Evolutionary conservation across 1,140 invertebrate genomes (phyloP), one percentile per base, ranked within the genome.

Genomic region (Octopus sinensis): DNA sequence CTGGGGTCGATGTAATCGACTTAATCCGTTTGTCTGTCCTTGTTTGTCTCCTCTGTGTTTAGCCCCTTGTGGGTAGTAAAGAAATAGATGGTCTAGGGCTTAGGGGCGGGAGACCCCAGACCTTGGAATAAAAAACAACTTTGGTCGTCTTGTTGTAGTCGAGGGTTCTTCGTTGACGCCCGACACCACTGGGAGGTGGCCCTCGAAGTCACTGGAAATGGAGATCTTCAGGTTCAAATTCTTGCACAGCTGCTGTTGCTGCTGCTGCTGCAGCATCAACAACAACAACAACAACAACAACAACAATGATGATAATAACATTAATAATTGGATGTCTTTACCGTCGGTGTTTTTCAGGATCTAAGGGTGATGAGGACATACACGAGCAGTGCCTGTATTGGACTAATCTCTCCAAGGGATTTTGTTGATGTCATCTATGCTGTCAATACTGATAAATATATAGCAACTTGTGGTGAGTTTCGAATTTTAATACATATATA

Each of bases 331-430:
- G 30, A 71, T 53, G 12, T 80, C 17, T 12, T 73, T 54, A 10
- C 51, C 12, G 23, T 54, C 43, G 10, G 13, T 53, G 62, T 30
- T n/a, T 23, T 13, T 17, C 83, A 87, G 81, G 84, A 86, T 78
- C 76, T 87, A 12, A 80, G 86, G 68, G 80, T 88, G 9, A 87
- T 87, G 78, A 56, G 85, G 75, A 84, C 84, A 1, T 85, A 83
- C 79, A 89, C 87, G 13, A 84, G 84, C 76, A 89, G 88, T 83
- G 88, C 88, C 4, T 84, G 83, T 56, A 87, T 86, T 84, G 88
- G 88, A 9, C 76, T 89, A n/a, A 89, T 89, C 79, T 88, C 88
- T 17, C 86, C 87, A 5, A 71, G 88, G 53, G 88, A 89, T 78
- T 89, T 89, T 81, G 85, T 88, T 53, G 88, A 89, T 79, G 77